Base-by-base conservation (phyloP, 1,140 invertebrate species). In the Coenobita brevimanus region DNA sequence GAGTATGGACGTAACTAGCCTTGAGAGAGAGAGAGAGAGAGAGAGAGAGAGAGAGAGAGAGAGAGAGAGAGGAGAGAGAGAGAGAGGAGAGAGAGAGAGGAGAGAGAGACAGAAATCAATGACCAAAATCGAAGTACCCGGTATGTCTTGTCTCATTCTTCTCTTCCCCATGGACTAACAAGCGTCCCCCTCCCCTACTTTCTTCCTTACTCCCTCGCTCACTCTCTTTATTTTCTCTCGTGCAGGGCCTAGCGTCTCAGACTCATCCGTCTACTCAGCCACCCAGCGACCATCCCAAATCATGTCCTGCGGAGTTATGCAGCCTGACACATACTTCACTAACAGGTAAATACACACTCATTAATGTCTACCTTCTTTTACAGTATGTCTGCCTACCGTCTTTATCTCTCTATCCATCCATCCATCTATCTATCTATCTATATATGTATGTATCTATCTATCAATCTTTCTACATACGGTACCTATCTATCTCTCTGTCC, bases 221-320 rank as follows among this genome's bases (percentile, higher is more conserved):
- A 50, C 1, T 50, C 30, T 17, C 30, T 41, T 15, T 46, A 54
- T 38, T 50, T 76, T 33, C 36, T 75, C 38, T 43, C 6, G 41
- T 46, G 3, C 88, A 89, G 88, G 82, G 82, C 83, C 88, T 84
- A 89, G 82, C 88, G 88, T 89, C 50, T 83, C 46, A 13, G 30
- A 79, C 33, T 73, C 78, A 46, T 24, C 24, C 33, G 33, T 60
- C 69, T 33, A 27, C n/a, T n/a, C 80, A 24, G 50, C 82, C 64
- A 50, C 82, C 64, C 30, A 69, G 13, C 64, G 50, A 38, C 76
- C 54, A 15, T 62, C 43, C 69, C 62, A 33, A 62, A 50, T 27
- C 24, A 89, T 89, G 88, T 89, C 88, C 84, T 89, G 88, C 62
- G 88, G 88, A 80, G 83, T 89, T 75, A 69, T 89, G n/a, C 81